Base-by-base conservation (phyloP, 1,140 invertebrate species). In the Cephus cinctus region DNA sequence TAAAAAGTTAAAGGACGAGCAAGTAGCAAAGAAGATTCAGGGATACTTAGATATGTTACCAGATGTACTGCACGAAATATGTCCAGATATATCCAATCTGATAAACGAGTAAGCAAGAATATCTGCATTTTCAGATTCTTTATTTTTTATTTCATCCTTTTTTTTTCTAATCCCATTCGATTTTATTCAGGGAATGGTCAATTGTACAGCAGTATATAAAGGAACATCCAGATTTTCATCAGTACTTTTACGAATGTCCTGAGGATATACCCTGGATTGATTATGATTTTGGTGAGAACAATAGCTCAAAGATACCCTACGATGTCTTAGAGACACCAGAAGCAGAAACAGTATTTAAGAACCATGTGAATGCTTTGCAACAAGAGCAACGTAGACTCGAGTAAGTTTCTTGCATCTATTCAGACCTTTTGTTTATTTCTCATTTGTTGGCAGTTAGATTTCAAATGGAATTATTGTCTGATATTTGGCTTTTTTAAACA, bases 281-380 rank as follows among this genome's bases (percentile, higher is more conserved):
- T 65, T 83, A 83, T 61, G 85, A 87, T 62, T 81, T 88, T 43
- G 80, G 86, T 42, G 80, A 83, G 55, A 80, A 76, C 52, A 82
- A 84, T 60, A 84, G 85, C 54, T 78, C 79, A 25, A 81, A 90
- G 63, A 94, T 97, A 66, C 95, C 95, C 2, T 93, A 90, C 65
- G 92, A 95, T 69, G 87, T 97, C 39, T 77, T 97, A 8, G 89
- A 93, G 59, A 92, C 90, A 3, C 84, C 86, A 34, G 94, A 97
- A 69, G 93, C 93, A 9, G 92, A 96, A 73, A 87, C 85, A 1
- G 89, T 93, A 5, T 98, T 93, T 73, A 89, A 89, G 67, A 94
- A 92, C 63, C 93, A 94, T 74, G 82, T 95, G 18, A 92, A 93
- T 69, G 86, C 89, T 39, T 80, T 96, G 19, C 92, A 96, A 65